phyloP scores from a whole-genome alignment of 1,140 invertebrate species.

The Diorhabda carinulata region DNA sequence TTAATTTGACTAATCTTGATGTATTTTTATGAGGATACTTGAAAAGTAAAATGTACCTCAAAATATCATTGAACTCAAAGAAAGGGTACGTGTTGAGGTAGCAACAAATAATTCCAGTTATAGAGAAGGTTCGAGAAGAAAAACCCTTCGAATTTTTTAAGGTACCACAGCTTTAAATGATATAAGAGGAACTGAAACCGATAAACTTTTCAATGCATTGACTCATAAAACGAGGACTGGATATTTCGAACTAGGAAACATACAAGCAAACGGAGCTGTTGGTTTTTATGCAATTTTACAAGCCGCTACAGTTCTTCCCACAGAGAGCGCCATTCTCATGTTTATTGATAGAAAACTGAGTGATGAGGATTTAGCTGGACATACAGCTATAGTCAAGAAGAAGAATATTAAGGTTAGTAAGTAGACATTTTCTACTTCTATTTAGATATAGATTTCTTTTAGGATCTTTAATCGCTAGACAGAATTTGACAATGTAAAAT shows the following conservation, averaged over 20 bases:
- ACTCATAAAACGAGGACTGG: not conserved
- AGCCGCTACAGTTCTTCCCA: slow-evolving; percentile 1
- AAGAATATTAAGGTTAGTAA: slow-evolving; percentile 10
- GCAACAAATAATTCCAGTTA: not conserved
- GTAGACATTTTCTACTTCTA: not conserved
- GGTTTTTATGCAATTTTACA: slow-evolving; percentile 6
- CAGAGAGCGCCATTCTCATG: not conserved
- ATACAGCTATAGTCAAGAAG: slow-evolving; percentile 9
- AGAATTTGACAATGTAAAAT: no score
- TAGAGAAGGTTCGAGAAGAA: not conserved
- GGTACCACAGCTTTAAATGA: not conserved
- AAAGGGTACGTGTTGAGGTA: not conserved
- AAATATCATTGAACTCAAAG: not conserved
- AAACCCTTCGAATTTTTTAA: not conserved
- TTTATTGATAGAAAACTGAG: slow-evolving; percentile 8
- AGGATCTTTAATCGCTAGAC: no score
- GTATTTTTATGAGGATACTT: not conserved
- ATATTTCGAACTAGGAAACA: not conserved
- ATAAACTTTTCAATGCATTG: not conserved
- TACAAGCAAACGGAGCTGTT: slow-evolving; percentile 3
- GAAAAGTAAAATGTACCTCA: not conserved
- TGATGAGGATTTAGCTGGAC: slow-evolving; percentile 11
- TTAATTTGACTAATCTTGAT: not conserved
- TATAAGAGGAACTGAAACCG: slow-evolving; percentile 2
- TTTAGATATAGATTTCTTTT: not conserved